Conservation (phyloP, 1,140 invertebrate species). For the Scaptomyza montana region DNA sequence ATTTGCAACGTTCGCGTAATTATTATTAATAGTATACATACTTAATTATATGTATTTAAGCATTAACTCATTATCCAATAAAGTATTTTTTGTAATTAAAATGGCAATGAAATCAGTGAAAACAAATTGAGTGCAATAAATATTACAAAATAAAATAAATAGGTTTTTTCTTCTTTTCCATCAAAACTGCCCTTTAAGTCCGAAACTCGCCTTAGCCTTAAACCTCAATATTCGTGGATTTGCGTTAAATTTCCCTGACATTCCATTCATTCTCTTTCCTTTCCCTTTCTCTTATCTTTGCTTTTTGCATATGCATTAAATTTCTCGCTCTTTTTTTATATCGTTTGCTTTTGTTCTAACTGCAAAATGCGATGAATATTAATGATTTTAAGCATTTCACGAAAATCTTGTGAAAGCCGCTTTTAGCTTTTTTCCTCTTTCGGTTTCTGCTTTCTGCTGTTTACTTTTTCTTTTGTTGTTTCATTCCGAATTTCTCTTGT, state of each 20-base stretch:
- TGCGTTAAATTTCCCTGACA: not conserved
- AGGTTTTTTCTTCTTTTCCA: too few relatives aligned
- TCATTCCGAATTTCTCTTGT: constrained; percentile 28
- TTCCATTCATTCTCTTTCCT: not conserved
- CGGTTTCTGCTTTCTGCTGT: constrained; percentile 10
- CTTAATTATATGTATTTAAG: constrained; percentile 19
- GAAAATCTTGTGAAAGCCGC: constrained; percentile 40
- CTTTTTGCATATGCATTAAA: constrained; percentile 6
- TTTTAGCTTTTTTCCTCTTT: constrained; percentile 27
- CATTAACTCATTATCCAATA: constrained; percentile 7
- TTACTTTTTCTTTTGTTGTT: constrained; percentile 22
- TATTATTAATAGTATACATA: constrained; percentile 24
- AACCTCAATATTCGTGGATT: not conserved
- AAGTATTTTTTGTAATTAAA: not conserved
- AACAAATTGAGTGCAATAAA: constrained; percentile 8
- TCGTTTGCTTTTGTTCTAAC: constrained; percentile 15
- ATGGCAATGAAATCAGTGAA: not conserved
- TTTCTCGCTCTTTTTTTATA: not conserved
- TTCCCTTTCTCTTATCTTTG: not conserved
- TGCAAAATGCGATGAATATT: constrained; percentile 62
- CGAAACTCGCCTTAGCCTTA: too few relatives aligned
- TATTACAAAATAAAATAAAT: too few relatives aligned
- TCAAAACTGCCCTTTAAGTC: not conserved
- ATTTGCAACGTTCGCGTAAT: constrained; percentile 16
- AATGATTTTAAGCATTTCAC: constrained; percentile 44